Conservation (phyloP, 2,888 invertebrate genomes). For the Ectemnius continuus region DNA sequence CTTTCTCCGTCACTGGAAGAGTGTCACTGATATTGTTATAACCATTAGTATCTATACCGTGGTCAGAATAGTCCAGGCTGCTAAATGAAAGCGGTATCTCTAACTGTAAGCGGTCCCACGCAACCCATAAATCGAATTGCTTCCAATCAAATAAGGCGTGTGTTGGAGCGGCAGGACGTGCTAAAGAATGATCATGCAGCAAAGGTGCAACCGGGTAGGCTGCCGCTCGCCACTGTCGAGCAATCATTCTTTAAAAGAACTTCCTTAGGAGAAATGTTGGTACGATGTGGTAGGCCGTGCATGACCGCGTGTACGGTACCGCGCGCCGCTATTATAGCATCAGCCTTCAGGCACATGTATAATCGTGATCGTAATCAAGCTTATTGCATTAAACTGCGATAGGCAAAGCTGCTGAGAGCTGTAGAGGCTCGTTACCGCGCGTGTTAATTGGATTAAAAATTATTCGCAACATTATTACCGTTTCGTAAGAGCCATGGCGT, state of each 20-base stretch:
- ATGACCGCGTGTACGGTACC: conserved; percentile 10
- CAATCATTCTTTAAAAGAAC: neutral
- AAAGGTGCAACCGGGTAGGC: neutral
- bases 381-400: too few species aligned
- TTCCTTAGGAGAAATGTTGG: neutral
- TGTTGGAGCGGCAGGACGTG: conserved; percentile 17
- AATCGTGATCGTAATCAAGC: neutral
- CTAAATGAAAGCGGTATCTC: conserved; percentile 17
- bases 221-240: conserved; percentile 25
- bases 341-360: conserved; percentile 12
- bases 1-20: too few species aligned
- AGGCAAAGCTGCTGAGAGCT: too few species aligned
- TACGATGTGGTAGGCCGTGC: neutral
- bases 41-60: neutral
- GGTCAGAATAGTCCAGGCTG: neutral
- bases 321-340: conserved; percentile 22
- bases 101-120: conserved; percentile 49
- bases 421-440: too few species aligned
- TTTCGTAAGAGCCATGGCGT: too few species aligned
- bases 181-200: neutral
- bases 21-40: too few species aligned
- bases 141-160: conserved; percentile 51
- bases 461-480: too few species aligned
- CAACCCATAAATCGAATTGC: conserved; percentile 36
- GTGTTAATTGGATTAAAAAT: too few species aligned